Conservation (phyloP, 2,113 vertebrate species). For the Numida meleagris region DNA sequence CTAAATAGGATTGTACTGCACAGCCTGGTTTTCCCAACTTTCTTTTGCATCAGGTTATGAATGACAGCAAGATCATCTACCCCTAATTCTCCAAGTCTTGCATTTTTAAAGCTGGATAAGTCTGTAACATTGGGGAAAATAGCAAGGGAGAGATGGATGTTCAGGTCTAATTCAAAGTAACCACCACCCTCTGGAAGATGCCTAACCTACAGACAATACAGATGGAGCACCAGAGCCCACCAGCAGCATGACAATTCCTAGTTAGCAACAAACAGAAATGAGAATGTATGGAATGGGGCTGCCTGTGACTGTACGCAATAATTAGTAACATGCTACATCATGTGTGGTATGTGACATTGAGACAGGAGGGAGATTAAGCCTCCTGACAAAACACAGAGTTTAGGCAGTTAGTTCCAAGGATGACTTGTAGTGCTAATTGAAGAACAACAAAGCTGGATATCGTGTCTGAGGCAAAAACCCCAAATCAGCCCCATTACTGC, state of each 20-base stretch:
- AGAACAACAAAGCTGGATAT: not conserved
- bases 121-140: not conserved
- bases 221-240: not conserved
- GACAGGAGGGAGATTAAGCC: not conserved
- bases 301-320: not conserved
- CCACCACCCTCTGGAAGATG: not conserved
- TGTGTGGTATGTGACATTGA: rapidly evolving
- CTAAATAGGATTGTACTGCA: not conserved
- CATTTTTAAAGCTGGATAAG: not conserved
- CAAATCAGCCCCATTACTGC: not conserved
- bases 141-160: not conserved
- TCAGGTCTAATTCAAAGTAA: not conserved
- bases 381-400: not conserved
- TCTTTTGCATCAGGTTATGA: not conserved
- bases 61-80: not conserved
- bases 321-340: not conserved
- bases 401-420: not conserved
- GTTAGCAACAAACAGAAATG: not conserved
- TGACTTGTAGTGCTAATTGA: rapidly evolving
- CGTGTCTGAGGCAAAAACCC: not conserved
- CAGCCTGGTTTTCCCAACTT: not conserved
- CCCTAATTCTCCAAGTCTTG: not conserved
- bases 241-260: not conserved
- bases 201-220: not conserved
- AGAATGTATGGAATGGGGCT: not conserved